Base-by-base conservation (phyloP, 2,888 invertebrate species). In the Acrobasis consociella region DNA sequence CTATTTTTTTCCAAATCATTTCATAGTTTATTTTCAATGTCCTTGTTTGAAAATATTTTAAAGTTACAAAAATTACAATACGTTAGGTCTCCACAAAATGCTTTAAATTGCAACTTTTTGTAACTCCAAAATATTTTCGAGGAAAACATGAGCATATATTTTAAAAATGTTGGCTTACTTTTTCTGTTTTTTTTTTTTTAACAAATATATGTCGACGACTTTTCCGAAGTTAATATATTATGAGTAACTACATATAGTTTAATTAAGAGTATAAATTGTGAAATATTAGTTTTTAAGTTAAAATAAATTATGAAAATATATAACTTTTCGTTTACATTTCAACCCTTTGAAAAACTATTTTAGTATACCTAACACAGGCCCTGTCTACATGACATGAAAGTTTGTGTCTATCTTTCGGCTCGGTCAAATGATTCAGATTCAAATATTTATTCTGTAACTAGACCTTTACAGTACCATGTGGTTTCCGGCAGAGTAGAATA, bases 261-360 rank as follows among this genome's bases (percentile, higher is more conserved):
- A 62, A 65, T 64, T 65, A 52, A 63, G 69, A 68, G 64, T 65
- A 67, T 70, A 69, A 71, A 71, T 72, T 73, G 77, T 75, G 74
- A 72, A 76, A 71, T 76, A 72, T 75, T 73, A 68, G 67, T 63
- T 69, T 67, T 69, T 72, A 74, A 74, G 71, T 69, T 69, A 61
- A 69, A 78, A 78, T 79, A 79, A 77, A 79, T 76, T 78, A 77
- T 78, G 74, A 66, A 73, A 76, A 71, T 73, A 72, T 71, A 69
- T 60, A 17, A 55, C 15, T 62, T 37, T 60, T 62, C 49, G 62
- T 62, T 65, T 56, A 64, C 56, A 64, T 37, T 22, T 22, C 22
- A 22, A 22, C 22, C 22, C 22, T 22, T 22, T 22, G 22, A 22
- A 22, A 22, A 22, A 22, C 22, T 22, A 22, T 22, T 22, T 22